Evolutionary conservation across 2,888 invertebrate genomes (phyloP).

Genomic region (Cremastinae sp.): DNA sequence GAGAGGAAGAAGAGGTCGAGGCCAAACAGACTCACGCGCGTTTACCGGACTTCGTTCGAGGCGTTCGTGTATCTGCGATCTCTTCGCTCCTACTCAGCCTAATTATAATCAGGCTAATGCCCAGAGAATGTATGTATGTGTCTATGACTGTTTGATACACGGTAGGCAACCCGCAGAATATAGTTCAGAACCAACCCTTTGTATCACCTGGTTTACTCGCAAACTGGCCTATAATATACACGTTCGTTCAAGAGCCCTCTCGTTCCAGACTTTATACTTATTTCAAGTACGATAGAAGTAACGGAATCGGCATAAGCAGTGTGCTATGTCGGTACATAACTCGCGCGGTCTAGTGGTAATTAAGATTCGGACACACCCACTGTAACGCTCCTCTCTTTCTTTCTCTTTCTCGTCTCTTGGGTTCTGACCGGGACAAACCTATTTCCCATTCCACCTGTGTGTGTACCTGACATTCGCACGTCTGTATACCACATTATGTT

Average conservation of each 20-base stretch:
- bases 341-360: slow-evolving; percentile 71
- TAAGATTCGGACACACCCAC: slow-evolving; percentile 80
- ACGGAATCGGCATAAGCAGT: slow-evolving; percentile 49
- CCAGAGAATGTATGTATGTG: slow-evolving; percentile 61
- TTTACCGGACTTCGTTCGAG: slow-evolving; percentile 66
- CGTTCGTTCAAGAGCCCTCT: slow-evolving; percentile 36
- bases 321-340: slow-evolving; percentile 50
- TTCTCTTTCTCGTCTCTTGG: slow-evolving; percentile 74
- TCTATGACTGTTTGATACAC: slow-evolving; percentile 47
- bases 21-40: slow-evolving; percentile 49
- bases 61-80: slow-evolving; percentile 77
- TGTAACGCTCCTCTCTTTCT: slow-evolving; percentile 65
- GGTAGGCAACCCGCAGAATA: slow-evolving; percentile 47
- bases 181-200: slow-evolving; percentile 36
- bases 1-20: slow-evolving; percentile 52
- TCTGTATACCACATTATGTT: slow-evolving; percentile 7
- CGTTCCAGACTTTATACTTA: slow-evolving; percentile 71
- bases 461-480: slow-evolving; percentile 35
- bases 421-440: slow-evolving; percentile 70
- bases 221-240: slow-evolving; percentile 60
- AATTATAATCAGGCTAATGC: slow-evolving; percentile 81
- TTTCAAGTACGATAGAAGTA: slow-evolving; percentile 67
- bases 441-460: slow-evolving; percentile 31
- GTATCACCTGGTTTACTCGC: slow-evolving; percentile 52
- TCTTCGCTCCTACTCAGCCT: slow-evolving; percentile 77